phyloP scores from a whole-genome alignment of 1,140 invertebrate genomes.

The Mactra quadrangularis region DNA sequence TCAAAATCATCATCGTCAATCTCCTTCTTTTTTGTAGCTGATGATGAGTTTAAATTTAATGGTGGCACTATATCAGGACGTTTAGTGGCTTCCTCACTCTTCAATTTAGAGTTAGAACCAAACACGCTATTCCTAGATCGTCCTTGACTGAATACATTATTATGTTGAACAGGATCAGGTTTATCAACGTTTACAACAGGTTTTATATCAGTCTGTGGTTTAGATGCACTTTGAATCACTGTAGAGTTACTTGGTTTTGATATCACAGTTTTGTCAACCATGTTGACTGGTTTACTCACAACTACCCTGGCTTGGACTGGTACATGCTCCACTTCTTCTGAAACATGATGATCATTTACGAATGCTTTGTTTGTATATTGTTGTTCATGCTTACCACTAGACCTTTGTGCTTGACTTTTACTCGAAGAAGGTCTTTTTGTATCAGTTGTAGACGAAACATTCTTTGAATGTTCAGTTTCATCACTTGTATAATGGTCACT shows the following conservation, averaged over 20 bases:
- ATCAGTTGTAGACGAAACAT: too few species aligned
- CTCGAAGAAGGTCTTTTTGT: too few species aligned
- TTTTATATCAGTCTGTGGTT: not conserved
- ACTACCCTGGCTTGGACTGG: slow-evolving; percentile 15
- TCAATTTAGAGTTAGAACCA: not conserved
- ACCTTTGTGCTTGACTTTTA: too few species aligned
- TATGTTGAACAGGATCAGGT: not conserved
- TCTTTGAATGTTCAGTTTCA: not conserved
- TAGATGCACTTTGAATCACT: not conserved
- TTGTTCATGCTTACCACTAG: too few species aligned
- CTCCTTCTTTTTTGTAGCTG: slow-evolving; percentile 1
- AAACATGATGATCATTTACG: not conserved
- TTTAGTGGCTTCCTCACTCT: slow-evolving; percentile 2
- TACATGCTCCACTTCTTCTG: not conserved
- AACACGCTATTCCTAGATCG: slow-evolving; percentile 29
- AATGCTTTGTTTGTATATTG: too few species aligned
- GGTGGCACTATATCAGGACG: slow-evolving; percentile 51
- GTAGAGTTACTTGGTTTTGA: not conserved
- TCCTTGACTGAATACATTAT: not conserved
- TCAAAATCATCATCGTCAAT: slow-evolving; percentile 43
- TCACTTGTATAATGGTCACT: slow-evolving; percentile 1
- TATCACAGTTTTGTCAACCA: not conserved
- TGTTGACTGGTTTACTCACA: slow-evolving; percentile 29
- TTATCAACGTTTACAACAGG: not conserved
- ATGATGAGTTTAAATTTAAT: slow-evolving; percentile 22